These are phyloP conservation scores for Tholera decimalis DNA, from an alignment of 2,888 invertebrate species.

Conservation along the genomic window DNA sequence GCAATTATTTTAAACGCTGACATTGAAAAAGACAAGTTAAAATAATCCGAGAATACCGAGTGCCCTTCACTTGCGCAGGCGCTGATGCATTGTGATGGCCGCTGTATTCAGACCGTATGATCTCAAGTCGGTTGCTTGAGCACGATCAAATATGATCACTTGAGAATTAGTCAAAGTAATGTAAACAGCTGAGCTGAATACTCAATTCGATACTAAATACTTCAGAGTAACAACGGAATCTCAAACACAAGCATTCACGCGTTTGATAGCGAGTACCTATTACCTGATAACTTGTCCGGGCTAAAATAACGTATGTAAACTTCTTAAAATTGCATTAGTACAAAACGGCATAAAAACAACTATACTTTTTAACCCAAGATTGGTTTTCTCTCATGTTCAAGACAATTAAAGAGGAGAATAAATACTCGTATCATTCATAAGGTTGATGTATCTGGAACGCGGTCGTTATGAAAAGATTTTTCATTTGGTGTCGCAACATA, in stretches of 20 bases:
- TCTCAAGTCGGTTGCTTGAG: slow-evolving; percentile 79
- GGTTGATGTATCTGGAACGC: slow-evolving; percentile 54
- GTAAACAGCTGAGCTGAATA: slow-evolving; percentile 62
- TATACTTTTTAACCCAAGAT: slow-evolving; percentile 20
- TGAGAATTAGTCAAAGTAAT: slow-evolving; percentile 65
- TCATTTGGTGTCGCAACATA: slow-evolving; percentile 50
- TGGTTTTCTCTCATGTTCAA: slow-evolving; percentile 31
- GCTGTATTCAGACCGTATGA: slow-evolving; percentile 87
- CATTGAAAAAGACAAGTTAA: slow-evolving; percentile 91
- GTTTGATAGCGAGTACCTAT: slow-evolving; percentile 20
- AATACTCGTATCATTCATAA: slow-evolving; percentile 47
- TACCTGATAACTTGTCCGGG: not conserved
- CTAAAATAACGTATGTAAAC: not conserved
- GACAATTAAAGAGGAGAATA: slow-evolving; percentile 41
- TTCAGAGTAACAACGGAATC: slow-evolving; percentile 34
- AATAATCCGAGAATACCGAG: slow-evolving; percentile 90
- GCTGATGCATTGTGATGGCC: slow-evolving; percentile 90
- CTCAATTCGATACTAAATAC: slow-evolving; percentile 49
- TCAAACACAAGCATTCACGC: slow-evolving; percentile 21
- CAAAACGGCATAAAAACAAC: slow-evolving; percentile 18
- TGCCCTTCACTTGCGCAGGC: slow-evolving; percentile 88
- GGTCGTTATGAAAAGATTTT: slow-evolving; percentile 57
- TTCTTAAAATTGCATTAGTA: slow-evolving; percentile 13
- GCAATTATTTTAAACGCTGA: slow-evolving; percentile 91
- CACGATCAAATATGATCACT: slow-evolving; percentile 74